A percentile compares a stretch with the other conserved stretches of the same genome.
phyloP scores from a whole-genome alignment of 1,140 invertebrate genomes.

The Drosophila parvula region DNA sequence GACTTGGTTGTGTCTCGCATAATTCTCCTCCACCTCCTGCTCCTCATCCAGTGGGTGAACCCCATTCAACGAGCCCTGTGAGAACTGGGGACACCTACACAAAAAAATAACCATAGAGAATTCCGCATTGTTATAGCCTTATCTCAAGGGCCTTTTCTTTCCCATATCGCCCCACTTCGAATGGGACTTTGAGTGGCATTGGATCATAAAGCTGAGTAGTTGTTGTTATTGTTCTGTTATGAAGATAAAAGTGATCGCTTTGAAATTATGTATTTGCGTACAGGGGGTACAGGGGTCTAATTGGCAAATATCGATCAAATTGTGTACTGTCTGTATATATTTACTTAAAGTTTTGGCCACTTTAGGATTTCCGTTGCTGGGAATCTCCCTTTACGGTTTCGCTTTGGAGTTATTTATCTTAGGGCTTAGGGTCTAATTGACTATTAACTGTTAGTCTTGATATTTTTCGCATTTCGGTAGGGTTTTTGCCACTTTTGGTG shows the following conservation, averaged over 20 bases:
- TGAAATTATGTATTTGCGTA: constrained; percentile 13
- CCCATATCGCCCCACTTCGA: constrained; percentile 20
- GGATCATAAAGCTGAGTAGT: constrained; percentile 33
- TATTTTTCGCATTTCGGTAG: not conserved
- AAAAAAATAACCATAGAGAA: constrained; percentile 1
- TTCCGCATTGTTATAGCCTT: constrained; percentile 4
- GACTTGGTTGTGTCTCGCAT: constrained; percentile 56
- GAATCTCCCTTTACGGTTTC: not conserved
- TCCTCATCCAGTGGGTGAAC: not conserved
- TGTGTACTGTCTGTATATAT: constrained; percentile 4
- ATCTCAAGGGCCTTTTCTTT: constrained; percentile 34
- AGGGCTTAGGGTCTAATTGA: not conserved
- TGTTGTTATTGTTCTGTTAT: constrained; percentile 1
- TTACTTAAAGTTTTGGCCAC: not conserved
- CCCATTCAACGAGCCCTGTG: constrained; percentile 12
- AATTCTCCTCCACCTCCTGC: constrained; percentile 1
- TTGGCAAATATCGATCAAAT: constrained; percentile 13
- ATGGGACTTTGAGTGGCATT: constrained; percentile 35
- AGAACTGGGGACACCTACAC: constrained; percentile 36
- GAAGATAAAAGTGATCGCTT: constrained; percentile 25
- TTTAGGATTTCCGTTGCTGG: not conserved
- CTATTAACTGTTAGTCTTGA: not conserved
- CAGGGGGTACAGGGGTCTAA: constrained; percentile 8
- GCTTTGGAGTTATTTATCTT: not conserved
- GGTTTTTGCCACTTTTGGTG: not conserved